These are phyloP conservation scores for Telenomus remus DNA, from an alignment of 1,140 invertebrate genomes.

Conservation along the genomic window DNA sequence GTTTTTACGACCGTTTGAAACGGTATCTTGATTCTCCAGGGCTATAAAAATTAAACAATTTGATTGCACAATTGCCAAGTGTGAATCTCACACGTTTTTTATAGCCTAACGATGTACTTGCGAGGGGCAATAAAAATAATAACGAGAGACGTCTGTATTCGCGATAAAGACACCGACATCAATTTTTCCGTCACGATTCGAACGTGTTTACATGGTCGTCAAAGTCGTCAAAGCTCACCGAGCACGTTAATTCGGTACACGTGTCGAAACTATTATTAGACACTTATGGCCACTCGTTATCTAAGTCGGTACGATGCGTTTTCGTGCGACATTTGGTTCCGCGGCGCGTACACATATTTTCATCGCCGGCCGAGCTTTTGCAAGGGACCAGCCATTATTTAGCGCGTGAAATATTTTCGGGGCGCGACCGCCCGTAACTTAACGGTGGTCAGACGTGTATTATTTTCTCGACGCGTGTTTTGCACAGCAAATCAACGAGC, in stretches of 20 bases:
- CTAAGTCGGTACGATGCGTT: slow-evolving; percentile 21
- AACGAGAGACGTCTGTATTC: slow-evolving; percentile 49
- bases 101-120: slow-evolving; percentile 1
- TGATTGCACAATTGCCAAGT: too few relatives aligned
- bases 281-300: slow-evolving; percentile 46
- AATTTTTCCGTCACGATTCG: slow-evolving; percentile 45
- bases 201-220: slow-evolving; percentile 48
- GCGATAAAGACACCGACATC: slow-evolving; percentile 39
- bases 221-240: slow-evolving; percentile 48
- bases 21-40: background rate
- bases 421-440: slow-evolving; percentile 67
- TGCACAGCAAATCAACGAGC: slow-evolving; percentile 53
- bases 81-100: background rate
- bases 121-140: slow-evolving; percentile 36
- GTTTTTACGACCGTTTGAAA: slow-evolving; percentile 17
- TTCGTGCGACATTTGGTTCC: slow-evolving; percentile 30
- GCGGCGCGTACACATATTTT: slow-evolving; percentile 40
- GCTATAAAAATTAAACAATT: background rate
- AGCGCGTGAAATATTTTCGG: slow-evolving; percentile 69
- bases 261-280: slow-evolving; percentile 52
- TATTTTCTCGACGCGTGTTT: slow-evolving; percentile 37
- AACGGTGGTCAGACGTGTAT: slow-evolving; percentile 53
- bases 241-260: slow-evolving; percentile 51
- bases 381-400: slow-evolving; percentile 64
- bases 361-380: slow-evolving; percentile 40